Evolutionary conservation across 2,797 vertebrate species (phyloP), one percentile per base, ranked within the genome.

Genomic region (Crenuchus spilurus): DNA sequence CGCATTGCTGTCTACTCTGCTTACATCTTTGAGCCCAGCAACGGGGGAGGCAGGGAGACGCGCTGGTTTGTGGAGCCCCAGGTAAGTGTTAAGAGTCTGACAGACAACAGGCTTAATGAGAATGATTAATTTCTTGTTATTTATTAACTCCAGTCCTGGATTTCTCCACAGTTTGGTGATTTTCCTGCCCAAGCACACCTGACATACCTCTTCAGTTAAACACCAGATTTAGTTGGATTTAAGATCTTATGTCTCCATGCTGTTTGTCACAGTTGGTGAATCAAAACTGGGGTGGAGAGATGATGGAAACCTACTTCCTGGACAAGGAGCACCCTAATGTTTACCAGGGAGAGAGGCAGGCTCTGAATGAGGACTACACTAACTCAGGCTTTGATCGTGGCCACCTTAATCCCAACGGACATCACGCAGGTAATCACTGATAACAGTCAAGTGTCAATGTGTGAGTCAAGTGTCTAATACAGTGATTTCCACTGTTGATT

Each of bases 61-160:
- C 78, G 88, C 42, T 93, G 92, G 92, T 93, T 92, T 78, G 83
- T 93, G 0, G 92, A 93, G 81, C 92, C 92, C 52, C 92, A 93
- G 90, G 92, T 92, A 64, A 54, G 84, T 75, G 35, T 1, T 62
- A 31, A 4, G 44, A 37, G 16, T 9, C 26, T n/a, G n/a, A n/a
- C n/a, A n/a, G n/a, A n/a, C n/a, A n/a, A n/a, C n/a, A n/a, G n/a
- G n/a, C n/a, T n/a, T n/a, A n/a, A n/a, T n/a, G n/a, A n/a, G n/a
- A n/a, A n/a, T n/a, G n/a, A 14, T 60, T 0, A 37, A 37, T 4
- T 37, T 4, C 35, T 4, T 31, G 2, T 10, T 39, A 60, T 42
- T 57, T 2, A n/a, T n/a, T n/a, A n/a, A n/a, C n/a, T n/a, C n/a
- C n/a, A n/a, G n/a, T n/a, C n/a, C n/a, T n/a, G n/a, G n/a, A n/a